Base-by-base conservation (phyloP, 2,888 invertebrate genomes). In the Apodemia hepburni region DNA sequence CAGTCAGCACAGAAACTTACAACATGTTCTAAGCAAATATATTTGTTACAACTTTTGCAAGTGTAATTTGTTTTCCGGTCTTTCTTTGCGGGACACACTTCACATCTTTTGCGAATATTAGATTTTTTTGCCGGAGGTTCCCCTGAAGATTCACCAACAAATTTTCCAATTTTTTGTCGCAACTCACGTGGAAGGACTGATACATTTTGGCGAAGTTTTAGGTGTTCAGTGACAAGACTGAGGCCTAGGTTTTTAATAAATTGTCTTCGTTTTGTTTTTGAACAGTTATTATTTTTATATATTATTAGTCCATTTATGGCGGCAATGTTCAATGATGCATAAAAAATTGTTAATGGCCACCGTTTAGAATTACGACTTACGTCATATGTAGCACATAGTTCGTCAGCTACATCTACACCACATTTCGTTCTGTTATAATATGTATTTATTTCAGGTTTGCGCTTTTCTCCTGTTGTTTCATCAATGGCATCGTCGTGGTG, bases 401-500 rank as follows among this genome's bases (percentile, higher is more conserved):
- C 69, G 47, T 68, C 64, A 9, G 61, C 64, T 12, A 64, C 64
- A 29, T 61, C 59, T 12, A 64, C 64, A 27, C 61, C 64, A 47
- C 64, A 9, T 63, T 66, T 66, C 2, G 64, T 68, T 18, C 3
- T 54, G 9, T 69, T 67, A 61, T 69, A 67, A 64, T 61, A 67
- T 3, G 65, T 66, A n/a, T 57, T 66, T 58, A 70, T 66, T 61
- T 70, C 66, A 38, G 66, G 61, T 54, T 66, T 64, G 9, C 49
- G 54, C 49, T 65, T 60, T 57, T 54, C 64, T 47, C 68, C 68
- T 49, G 71, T 67, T 15, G 60, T 18, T 61, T 65, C 61, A 35
- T 71, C 67, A 51, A 69, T 70, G 4, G 18, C 33, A 33, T 61
- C 54, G 29, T 64, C 61, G 58, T 66, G 62, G 33, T 70, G 68